Base-by-base conservation (phyloP, 2,113 vertebrate genomes). In the Rhegmatorhina hoffmannsi region DNA sequence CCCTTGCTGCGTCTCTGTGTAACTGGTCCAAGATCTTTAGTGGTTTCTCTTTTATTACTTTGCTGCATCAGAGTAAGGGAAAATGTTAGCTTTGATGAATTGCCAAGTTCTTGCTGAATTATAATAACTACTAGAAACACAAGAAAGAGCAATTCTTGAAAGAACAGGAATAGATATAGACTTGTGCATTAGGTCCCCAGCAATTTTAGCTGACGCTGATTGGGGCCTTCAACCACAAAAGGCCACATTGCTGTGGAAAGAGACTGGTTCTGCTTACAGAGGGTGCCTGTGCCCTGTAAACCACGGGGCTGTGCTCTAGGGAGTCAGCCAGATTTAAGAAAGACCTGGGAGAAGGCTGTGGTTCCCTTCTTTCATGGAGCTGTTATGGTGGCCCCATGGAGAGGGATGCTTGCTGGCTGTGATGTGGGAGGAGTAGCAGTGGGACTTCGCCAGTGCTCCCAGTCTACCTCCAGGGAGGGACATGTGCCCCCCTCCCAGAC, bases 31-130 rank as follows among this genome's bases (percentile, higher is more conserved):
- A 86, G 76, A 74, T 77, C 70, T 74, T 83, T 47, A 87, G 78
- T 77, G 63, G 76, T 34, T 90, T 49, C 3, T 19, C 72, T 90
- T 76, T 84, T 92, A 80, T 86, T 92, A 60, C 47, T 92, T 86
- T 68, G 31, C 85, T 95, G 73, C 80, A 62, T 89, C 64, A 93
- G 76, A 82, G 76, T 68, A 78, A 74, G 69, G 69, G 69, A 75
- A 94, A 94, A 93, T 52, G 66, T 52, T 83, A 46, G 40, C 85
- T 95, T 92, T 92, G 83, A 94, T 84, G 73, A 59, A 53, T 67
- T 90, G 75, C 90, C 93, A 95, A 73, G 43, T 80, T 75, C 34
- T 74, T 17, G 5, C 38, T 91, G 87, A 74, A 90, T 88, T 94
- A 73, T 87, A 89, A 43, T 64, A 85, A 84, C 85, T 90, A 86